Evolutionary conservation across 2,888 invertebrate species (phyloP).

Genomic region (Ptychoptera contaminata): DNA sequence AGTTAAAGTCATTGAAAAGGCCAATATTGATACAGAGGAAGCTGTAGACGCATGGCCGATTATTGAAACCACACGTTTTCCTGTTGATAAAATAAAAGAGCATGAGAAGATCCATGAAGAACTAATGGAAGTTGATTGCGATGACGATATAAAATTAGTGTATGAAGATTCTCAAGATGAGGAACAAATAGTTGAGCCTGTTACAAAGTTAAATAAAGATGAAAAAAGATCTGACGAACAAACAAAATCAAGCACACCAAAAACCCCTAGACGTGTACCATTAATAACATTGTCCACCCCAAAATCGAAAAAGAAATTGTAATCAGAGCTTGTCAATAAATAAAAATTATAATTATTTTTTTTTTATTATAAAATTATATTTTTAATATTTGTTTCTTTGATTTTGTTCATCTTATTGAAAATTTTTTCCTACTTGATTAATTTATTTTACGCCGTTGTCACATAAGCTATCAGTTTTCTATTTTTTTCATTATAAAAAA

Average conservation of each 20-base stretch:
- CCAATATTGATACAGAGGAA: constrained; percentile 18
- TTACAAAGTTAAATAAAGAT: constrained; percentile 5
- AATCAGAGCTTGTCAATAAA: constrained; percentile 1
- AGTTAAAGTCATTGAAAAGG: constrained; percentile 11
- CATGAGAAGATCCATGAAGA: neutral
- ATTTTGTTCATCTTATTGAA: neutral
- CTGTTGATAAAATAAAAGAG: neutral
- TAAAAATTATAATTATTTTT: neutral
- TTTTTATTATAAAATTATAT: neutral
- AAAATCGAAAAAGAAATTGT: constrained; percentile 44
- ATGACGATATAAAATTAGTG: constrained; percentile 42
- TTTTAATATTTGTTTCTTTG: neutral
- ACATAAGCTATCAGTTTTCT: too few species aligned
- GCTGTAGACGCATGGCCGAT: constrained; percentile 25
- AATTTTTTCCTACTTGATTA: too few species aligned
- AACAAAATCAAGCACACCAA: constrained; percentile 19
- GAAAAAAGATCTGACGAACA: constrained; percentile 4
- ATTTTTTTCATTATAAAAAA: too few species aligned
- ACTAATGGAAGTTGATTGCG: constrained; percentile 27
- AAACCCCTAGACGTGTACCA: constrained; percentile 50
- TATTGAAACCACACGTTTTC: constrained; percentile 15
- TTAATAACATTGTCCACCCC: constrained; percentile 67
- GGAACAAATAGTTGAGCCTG: neutral
- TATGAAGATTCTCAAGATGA: constrained; percentile 35
- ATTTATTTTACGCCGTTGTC: too few species aligned